Base-by-base conservation (phyloP, 2,797 vertebrate species). In the Clamator glandarius region DNA sequence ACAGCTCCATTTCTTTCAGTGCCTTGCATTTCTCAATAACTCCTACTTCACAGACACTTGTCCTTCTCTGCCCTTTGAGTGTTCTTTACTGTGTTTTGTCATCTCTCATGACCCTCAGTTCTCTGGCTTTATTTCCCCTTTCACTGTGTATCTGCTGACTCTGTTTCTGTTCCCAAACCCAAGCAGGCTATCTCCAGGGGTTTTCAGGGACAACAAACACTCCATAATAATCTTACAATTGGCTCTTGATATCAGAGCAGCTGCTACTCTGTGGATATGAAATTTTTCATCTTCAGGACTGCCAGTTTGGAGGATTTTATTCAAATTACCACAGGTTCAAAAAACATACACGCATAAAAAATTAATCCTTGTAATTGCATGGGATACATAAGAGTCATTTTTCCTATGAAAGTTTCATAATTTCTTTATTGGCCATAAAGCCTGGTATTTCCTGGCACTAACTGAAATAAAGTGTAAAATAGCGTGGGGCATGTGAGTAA, bases 201-300 rank as follows among this genome's bases (percentile, higher is more conserved):
- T 90, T 91, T 88, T 69, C 90, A 61, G 72, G 86, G 93, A 93
- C 92, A 94, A 39, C 33, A 90, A 93, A 69, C 35, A 46, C 70
- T 69, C 23, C 36, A 18, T 36, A 90, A 90, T 61, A 88, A 52
- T 67, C 64, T 73, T 84, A 74, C 57, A 36, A n/a, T 39, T 95
- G 67, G 88, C 91, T 91, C 64, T 72, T 41, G 35, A 36, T 66
- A 73, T 76, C 57, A 77, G 41, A 90, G 61, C 95, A 96, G 88
- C 92, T 95, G 86, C 75, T 90, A 12, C 4, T 72, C 57, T 51
- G 28, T 29, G 58, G 54, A 95, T 58, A 68, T 33, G 36, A 90
- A 61, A 74, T 39, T 46, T 92, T 70, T 73, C 15, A 31, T 87
- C 80, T 57, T 59, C 35, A 25, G 68, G 15, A 69, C 57, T 93